Base-by-base conservation (phyloP, 2,888 invertebrate genomes). In the Tanypteryx hageni region DNA sequence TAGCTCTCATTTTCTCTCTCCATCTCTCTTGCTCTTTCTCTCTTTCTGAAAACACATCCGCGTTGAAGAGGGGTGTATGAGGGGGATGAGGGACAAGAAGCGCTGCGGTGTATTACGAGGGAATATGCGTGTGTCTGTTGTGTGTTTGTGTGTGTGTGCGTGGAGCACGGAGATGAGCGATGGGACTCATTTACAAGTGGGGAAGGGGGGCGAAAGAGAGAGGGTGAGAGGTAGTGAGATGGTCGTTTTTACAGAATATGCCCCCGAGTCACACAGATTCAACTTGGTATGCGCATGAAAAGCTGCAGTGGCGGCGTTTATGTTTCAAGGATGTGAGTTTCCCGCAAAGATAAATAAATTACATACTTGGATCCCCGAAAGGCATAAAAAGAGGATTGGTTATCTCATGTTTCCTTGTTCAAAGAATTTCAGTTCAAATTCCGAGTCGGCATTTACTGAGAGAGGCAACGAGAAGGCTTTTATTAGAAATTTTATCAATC, bases 161-260 rank as follows among this genome's bases (percentile, higher is more conserved):
- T 58, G 85, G n/a, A 57, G 22, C 58, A n/a, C 85, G 85, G 85
- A 68, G 89, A 89, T 89, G 89, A 89, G 89, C 64, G 64, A 68
- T 89, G 22, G 89, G 89, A 68, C 44, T 44, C 68, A 89, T 68
- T 61, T 64, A 61, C 61, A 4, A 61, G 61, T 27, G 18, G 22
- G 68, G 22, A 18, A 61, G 16, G 61, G 61, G 27, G 61, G 82
- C 31, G 82, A 14, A 14, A 16, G 82, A 22, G n/a, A n/a, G n/a
- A n/a, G n/a, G n/a, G n/a, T n/a, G n/a, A n/a, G n/a, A n/a, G n/a
- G n/a, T n/a, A n/a, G n/a, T n/a, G n/a, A n/a, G n/a, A 84, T 16
- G n/a, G 14, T 56, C 57, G 16, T 22, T 56, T n/a, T 57, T 14
- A 85, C 18, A n/a, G 58, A 58, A 22, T 18, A n/a, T 14, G 56